phyloP scores from a whole-genome alignment of 1,140 invertebrate species.

The Globodera ellingtonae region DNA sequence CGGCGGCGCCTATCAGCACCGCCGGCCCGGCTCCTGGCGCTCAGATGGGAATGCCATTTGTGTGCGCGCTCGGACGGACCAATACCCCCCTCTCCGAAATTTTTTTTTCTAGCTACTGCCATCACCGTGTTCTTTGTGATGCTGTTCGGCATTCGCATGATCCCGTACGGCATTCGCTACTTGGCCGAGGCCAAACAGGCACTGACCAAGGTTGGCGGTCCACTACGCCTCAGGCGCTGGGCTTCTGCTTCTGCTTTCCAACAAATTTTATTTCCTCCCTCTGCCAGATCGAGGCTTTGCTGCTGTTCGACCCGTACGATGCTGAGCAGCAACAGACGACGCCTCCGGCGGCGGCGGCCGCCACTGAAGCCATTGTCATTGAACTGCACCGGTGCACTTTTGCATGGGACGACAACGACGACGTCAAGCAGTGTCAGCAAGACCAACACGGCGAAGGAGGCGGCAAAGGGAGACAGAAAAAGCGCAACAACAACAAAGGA shows the following conservation, averaged over 20 bases:
- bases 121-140: slow-evolving; percentile 67
- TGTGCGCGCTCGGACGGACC: no score
- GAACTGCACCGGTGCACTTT: slow-evolving; percentile 69
- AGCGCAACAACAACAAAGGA: neutral
- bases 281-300: neutral
- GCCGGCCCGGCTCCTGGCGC: no score
- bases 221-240: neutral
- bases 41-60: no score
- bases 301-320: slow-evolving; percentile 5
- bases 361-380: slow-evolving; percentile 68
- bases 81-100: no score
- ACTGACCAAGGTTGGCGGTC: slow-evolving; percentile 59
- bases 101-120: slow-evolving; percentile 25
- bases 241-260: neutral
- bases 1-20: no score
- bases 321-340: neutral
- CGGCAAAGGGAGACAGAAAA: neutral
- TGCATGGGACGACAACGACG: slow-evolving; percentile 50
- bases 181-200: slow-evolving; percentile 66
- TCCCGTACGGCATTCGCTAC: slow-evolving; percentile 65
- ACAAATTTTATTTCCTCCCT: neutral
- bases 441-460: slow-evolving; percentile 12
- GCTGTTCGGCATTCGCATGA: slow-evolving; percentile 66
- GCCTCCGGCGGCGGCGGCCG: slow-evolving; percentile 12
- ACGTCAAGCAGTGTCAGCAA: slow-evolving; percentile 28